These are phyloP conservation scores for Hydrotaea diabolus DNA, from an alignment of 2,888 invertebrate genomes.

Conservation along the genomic window DNA sequence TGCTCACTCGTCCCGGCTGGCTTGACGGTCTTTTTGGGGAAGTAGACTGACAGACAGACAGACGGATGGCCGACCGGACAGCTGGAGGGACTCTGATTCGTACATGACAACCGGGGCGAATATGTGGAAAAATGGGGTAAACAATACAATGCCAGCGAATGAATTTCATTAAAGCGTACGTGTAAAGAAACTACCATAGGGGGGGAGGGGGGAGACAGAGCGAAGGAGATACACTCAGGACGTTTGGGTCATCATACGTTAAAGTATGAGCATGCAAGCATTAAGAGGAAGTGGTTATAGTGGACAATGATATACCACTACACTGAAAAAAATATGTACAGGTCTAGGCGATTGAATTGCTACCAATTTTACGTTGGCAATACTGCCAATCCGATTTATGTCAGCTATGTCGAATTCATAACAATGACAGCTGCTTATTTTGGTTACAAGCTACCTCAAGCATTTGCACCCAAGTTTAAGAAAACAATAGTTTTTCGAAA, in stretches of 20 bases:
- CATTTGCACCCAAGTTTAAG: too few species aligned
- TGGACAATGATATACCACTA: not conserved
- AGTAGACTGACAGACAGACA: not conserved
- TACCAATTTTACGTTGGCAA: too few species aligned
- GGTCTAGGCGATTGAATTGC: too few species aligned
- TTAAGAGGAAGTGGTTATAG: not conserved
- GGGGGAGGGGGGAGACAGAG: not conserved
- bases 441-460: too few species aligned
- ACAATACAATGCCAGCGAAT: conserved; percentile 33
- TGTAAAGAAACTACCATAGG: not conserved
- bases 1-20: not conserved
- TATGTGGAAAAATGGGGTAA: conserved; percentile 5
- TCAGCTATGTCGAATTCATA: too few species aligned
- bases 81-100: too few species aligned
- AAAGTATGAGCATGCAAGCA: not conserved
- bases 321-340: too few species aligned
- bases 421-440: too few species aligned
- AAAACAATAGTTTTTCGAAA: too few species aligned
- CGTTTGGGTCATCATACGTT: not conserved
- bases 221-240: not conserved
- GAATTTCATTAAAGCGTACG: conserved; percentile 19
- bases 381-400: too few species aligned
- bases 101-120: not conserved
- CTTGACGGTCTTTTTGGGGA: not conserved
- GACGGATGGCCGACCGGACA: not conserved